Evolutionary conservation across 2,113 vertebrate species (phyloP), one percentile per base, ranked within the genome.

Genomic region (Pollachius pollachius): DNA sequence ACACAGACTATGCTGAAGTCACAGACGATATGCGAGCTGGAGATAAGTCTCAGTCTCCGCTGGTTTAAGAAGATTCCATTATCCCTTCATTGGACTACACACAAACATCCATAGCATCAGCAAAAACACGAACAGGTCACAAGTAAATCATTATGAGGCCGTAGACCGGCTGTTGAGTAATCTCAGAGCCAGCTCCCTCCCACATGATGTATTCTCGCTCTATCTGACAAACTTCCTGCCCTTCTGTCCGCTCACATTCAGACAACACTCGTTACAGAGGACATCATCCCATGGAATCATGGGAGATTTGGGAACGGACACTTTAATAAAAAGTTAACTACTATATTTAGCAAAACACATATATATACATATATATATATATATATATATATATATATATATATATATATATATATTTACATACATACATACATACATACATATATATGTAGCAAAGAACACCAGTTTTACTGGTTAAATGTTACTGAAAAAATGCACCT

Each of bases 61-160:
- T 21, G 16, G n/a, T 34, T 30, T 11, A 37, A 59, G 37, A 54
- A 27, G 21, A 56, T 3, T 83, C 41, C 41, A 9, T 70, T 76
- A 62, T 27, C 62, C 2, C 18, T 37, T 69, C n/a, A 58, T 52
- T 79, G 77, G 69, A 18, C 41, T 48, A 57, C 77, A 64, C 70
- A 74, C 71, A 86, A 76, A 83, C 80, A 80, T 81, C 27, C 76
- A 69, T 62, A 58, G 73, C 71, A 69, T 83, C 65, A 76, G 85
- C 85, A 78, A 76, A 76, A 82, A 88, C 65, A 69, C 70, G 79
- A 48, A 59, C 68, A 15, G 66, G 90, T 89, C 89, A 90, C 87
- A 89, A 83, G 85, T 71, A 79, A 69, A 75, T 78, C 72, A 84
- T 89, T 89, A 91, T 74, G 69, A 75, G 77, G 69, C 73, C 67